A percentile compares a stretch with the other conserved stretches of the same genome.
These are phyloP conservation scores for Agrotis segetum DNA, from an alignment of 2,888 invertebrate genomes.

Conservation along the genomic window DNA sequence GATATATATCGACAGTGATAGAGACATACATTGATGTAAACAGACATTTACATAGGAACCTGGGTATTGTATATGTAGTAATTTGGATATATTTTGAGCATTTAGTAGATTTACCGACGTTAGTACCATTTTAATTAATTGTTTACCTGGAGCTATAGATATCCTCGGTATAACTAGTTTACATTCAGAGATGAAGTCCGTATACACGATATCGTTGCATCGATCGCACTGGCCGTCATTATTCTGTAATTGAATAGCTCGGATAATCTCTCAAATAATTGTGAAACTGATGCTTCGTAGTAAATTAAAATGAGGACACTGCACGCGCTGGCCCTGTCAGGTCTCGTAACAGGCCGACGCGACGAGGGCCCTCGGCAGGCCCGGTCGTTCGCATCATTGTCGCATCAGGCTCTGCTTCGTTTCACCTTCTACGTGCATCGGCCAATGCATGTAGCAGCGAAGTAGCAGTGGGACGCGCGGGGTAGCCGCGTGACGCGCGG, in stretches of 20 bases:
- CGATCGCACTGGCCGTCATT: constrained; percentile 18
- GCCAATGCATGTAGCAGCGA: constrained; percentile 55
- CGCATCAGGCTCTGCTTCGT: constrained; percentile 77
- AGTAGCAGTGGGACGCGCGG: constrained; percentile 71
- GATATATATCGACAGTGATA: background rate
- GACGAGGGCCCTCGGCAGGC: constrained; percentile 68
- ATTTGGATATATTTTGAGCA: background rate
- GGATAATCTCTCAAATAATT: constrained; percentile 9
- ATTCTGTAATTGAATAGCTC: constrained; percentile 21
- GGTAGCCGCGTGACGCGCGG: constrained; percentile 77
- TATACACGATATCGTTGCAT: constrained; percentile 15
- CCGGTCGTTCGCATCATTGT: constrained; percentile 73
- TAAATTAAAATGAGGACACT: constrained; percentile 78
- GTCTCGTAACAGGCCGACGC: constrained; percentile 73
- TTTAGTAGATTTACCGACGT: background rate
- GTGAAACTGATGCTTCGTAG: constrained; percentile 59
- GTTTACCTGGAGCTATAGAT: too few species aligned
- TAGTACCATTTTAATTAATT: too few species aligned
- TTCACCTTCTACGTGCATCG: constrained; percentile 70
- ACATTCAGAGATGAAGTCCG: constrained; percentile 10
- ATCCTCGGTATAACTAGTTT: background rate
- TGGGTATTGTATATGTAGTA: background rate
- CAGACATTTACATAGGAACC: too few species aligned
- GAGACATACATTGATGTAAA: background rate
- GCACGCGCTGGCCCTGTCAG: constrained; percentile 69